phyloP scores from a whole-genome alignment of 2,113 vertebrate genomes.

The Psammodynastes pulverulentus region DNA sequence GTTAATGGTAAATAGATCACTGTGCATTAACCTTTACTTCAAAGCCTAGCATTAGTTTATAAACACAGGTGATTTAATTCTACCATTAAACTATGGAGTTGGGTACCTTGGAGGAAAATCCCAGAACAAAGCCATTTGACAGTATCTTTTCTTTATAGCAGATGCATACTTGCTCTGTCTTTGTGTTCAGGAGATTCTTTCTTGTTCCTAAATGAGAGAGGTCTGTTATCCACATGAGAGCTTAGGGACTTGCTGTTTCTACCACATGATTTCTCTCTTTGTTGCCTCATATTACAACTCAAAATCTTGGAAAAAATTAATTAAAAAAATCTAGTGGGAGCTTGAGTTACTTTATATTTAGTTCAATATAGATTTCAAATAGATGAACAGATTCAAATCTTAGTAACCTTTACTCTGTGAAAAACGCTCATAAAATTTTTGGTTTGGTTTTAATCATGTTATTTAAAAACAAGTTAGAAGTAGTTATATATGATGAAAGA shows the following conservation, averaged over 20 bases:
- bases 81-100: neutral
- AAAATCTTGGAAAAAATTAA: neutral
- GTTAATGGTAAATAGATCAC: neutral
- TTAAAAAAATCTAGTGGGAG: neutral
- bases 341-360: constrained; percentile 15
- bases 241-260: neutral
- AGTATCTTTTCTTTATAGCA: neutral
- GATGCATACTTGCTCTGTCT: neutral
- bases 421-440: neutral
- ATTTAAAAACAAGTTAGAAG: neutral
- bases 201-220: constrained; percentile 22
- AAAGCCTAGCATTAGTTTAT: constrained; percentile 6
- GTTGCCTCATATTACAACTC: constrained; percentile 14
- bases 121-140: neutral
- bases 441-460: neutral
- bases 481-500: neutral
- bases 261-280: constrained; percentile 14
- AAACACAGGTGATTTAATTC: constrained; percentile 17
- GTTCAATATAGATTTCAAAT: neutral
- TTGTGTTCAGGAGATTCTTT: constrained; percentile 7
- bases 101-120: constrained; percentile 19
- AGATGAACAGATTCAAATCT: neutral
- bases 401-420: neutral
- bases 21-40: constrained; percentile 16
- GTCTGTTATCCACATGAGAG: constrained; percentile 9